phyloP scores from a whole-genome alignment of 1,140 invertebrate species.

The Danaus plexippus region DNA sequence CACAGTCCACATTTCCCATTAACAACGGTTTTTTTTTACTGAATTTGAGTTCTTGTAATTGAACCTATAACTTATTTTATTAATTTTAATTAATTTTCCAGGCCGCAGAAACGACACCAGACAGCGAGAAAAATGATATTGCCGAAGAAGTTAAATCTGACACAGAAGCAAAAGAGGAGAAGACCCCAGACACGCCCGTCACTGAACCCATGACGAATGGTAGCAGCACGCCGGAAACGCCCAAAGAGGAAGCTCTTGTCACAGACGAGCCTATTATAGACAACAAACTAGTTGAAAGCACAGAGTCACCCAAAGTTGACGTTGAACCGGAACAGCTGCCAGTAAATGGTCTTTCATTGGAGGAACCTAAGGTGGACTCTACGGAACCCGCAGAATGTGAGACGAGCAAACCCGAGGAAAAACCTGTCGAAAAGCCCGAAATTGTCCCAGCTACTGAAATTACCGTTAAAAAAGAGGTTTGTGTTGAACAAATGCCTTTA shows the following conservation, averaged over 20 bases:
- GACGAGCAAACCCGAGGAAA: slow-evolving; percentile 51
- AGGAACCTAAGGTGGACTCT: slow-evolving; percentile 47
- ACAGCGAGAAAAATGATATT: slow-evolving; percentile 38
- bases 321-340: slow-evolving; percentile 54
- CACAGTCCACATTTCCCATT: no score
- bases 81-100: slow-evolving; percentile 27
- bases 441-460: slow-evolving; percentile 53
- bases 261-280: slow-evolving; percentile 31
- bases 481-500: slow-evolving; percentile 67
- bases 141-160: slow-evolving; percentile 44
- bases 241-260: slow-evolving; percentile 46
- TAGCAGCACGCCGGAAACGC: slow-evolving; percentile 61
- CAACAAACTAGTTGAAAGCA: slow-evolving; percentile 34
- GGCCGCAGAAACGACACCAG: slow-evolving; percentile 48
- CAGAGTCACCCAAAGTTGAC: slow-evolving; percentile 36
- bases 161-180: slow-evolving; percentile 54
- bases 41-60: no score
- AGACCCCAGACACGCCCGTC: slow-evolving; percentile 66
- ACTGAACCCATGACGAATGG: slow-evolving; percentile 69
- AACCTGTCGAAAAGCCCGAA: slow-evolving; percentile 41
- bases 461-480: slow-evolving; percentile 69
- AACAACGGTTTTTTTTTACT: no score
- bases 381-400: slow-evolving; percentile 38
- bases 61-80: background rate
- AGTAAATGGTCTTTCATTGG: slow-evolving; percentile 60